Percentiles rank a stretch among this genome's conserved stretches.
These are phyloP conservation scores for Drosophila ezoana DNA, from an alignment of 2,888 invertebrate species.

Conservation along the genomic window DNA sequence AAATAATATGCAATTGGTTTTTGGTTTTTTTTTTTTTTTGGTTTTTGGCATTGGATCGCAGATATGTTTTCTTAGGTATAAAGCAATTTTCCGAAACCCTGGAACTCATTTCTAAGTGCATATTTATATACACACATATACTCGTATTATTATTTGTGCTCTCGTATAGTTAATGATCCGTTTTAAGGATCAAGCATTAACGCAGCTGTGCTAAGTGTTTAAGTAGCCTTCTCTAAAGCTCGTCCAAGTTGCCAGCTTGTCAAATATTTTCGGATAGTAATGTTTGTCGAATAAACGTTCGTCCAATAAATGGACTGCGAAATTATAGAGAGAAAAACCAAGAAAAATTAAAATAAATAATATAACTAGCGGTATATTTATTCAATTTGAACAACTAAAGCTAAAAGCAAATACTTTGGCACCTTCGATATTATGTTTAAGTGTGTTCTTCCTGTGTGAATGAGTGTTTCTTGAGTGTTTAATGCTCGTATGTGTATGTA, in stretches of 20 bases:
- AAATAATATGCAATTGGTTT: conserved; percentile 25
- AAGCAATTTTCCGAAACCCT: conserved; percentile 43
- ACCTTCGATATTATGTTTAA: conserved; percentile 66
- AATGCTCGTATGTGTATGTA: conserved; percentile 17
- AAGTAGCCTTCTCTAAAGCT: conserved; percentile 14
- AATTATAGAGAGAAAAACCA: conserved; percentile 10
- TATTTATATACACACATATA: conserved; percentile 15
- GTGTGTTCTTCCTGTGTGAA: conserved; percentile 11
- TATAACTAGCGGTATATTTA: conserved; percentile 55
- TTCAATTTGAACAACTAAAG: conserved; percentile 64
- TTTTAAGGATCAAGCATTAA: conserved; percentile 33
- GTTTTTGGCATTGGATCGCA: conserved; percentile 57
- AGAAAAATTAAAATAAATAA: conserved; percentile 49
- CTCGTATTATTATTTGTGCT: conserved; percentile 21
- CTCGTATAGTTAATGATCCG: conserved; percentile 15
- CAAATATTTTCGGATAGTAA: background rate
- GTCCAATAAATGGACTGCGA: conserved; percentile 15
- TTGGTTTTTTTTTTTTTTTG: background rate
- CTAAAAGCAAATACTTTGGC: conserved; percentile 80
- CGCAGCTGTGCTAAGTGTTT: conserved; percentile 38
- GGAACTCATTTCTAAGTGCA: conserved; percentile 42
- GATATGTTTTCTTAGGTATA: conserved; percentile 58
- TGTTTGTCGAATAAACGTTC: background rate
- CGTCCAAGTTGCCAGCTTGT: conserved; percentile 28
- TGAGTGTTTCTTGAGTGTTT: conserved; percentile 26